Percentiles rank a stretch among this genome's conserved stretches.
Evolutionary conservation across 1,140 invertebrate genomes (phyloP).

Genomic region (Penaeus chinensis): DNA sequence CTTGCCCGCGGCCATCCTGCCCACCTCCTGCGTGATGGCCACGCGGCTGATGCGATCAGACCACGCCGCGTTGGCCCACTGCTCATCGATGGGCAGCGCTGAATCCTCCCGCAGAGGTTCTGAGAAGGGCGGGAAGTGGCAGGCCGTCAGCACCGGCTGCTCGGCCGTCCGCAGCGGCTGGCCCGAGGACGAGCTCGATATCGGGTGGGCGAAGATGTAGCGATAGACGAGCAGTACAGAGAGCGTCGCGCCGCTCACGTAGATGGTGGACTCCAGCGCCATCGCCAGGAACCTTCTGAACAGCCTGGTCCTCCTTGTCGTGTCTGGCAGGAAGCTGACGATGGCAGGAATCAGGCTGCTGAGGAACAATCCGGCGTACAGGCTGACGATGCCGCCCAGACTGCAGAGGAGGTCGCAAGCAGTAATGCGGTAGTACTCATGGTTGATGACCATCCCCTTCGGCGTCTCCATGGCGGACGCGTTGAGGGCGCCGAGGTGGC

Average conservation of each 20-base stretch:
- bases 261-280: not conserved
- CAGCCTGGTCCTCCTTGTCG: not conserved
- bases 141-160: constrained; percentile 27
- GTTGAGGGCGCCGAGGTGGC: no score
- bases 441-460: constrained; percentile 26
- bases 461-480: not conserved
- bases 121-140: constrained; percentile 37
- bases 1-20: not conserved
- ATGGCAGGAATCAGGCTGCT: not conserved
- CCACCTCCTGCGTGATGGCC: constrained; percentile 24
- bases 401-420: constrained; percentile 32
- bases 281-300: not conserved
- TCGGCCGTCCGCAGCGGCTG: not conserved
- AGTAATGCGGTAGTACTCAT: constrained; percentile 34
- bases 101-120: not conserved
- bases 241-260: constrained; percentile 29
- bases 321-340: constrained; percentile 6
- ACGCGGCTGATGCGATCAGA: not conserved
- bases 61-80: constrained; percentile 13
- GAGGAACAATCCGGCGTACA: constrained; percentile 37
- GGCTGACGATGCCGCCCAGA: constrained; percentile 33
- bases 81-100: constrained; percentile 3
- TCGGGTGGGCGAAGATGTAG: constrained; percentile 33
- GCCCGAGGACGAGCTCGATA: constrained; percentile 13
- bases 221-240: constrained; percentile 24